Conservation (phyloP, 2,113 vertebrate genomes). For the Eublepharis macularius region DNA sequence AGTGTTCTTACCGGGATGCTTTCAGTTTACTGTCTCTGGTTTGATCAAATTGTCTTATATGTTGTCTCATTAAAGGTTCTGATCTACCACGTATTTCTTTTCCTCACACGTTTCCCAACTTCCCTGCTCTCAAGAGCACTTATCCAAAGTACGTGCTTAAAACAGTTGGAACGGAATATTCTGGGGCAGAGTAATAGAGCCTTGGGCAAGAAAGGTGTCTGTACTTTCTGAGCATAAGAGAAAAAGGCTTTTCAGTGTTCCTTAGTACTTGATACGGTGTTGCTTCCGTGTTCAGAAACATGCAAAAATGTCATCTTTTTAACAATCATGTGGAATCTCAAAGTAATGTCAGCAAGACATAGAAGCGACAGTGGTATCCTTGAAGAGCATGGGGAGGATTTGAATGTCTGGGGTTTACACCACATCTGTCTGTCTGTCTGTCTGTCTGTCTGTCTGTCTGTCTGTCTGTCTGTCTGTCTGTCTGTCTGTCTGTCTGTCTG, state of each 20-base stretch:
- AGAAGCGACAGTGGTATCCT: not conserved
- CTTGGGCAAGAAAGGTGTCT: not conserved
- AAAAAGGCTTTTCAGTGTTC: not conserved
- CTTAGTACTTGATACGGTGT: not conserved
- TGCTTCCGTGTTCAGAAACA: no score
- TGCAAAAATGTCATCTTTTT: not conserved
- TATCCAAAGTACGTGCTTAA: not conserved
- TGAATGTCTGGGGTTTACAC: no score
- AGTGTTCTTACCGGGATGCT: not conserved
- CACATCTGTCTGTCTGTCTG: no score
- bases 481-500: no score
- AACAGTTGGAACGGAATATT: not conserved
- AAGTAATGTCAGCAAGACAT: not conserved
- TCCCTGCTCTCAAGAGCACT: not conserved
- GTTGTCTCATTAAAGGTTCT: not conserved
- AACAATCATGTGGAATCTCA: not conserved
- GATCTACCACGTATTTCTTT: not conserved
- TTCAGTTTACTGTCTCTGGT: not conserved
- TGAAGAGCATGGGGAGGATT: not conserved
- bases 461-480: no score
- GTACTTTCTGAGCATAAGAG: not conserved
- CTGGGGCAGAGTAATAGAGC: not conserved
- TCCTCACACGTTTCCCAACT: not conserved
- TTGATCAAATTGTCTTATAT: not conserved
- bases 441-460: no score